phyloP scores from a whole-genome alignment of 35 echinoderm and acorn worm species.

The Acanthaster planci region DNA sequence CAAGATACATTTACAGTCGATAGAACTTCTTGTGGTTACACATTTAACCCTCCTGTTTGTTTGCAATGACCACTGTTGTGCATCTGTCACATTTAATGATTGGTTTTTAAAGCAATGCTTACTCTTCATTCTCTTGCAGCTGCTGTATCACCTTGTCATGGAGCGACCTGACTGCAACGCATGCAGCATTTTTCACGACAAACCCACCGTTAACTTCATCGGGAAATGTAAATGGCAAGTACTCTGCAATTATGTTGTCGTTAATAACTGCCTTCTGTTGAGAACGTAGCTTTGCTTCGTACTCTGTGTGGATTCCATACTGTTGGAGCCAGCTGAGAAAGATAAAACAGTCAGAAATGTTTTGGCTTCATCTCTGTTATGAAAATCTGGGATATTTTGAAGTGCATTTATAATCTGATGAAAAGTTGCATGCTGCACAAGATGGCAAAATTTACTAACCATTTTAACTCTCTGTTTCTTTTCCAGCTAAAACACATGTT shows the following conservation, averaged over 20 bases:
- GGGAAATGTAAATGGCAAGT: constrained; percentile 22
- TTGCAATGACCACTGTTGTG: not conserved
- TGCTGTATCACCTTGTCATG: constrained; percentile 27
- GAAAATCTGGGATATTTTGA: too few species aligned
- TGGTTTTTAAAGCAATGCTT: not conserved
- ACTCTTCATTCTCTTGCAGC: constrained; percentile 31
- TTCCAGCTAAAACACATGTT: not conserved
- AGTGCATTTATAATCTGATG: too few species aligned
- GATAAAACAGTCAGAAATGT: not conserved
- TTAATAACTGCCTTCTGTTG: constrained; percentile 32
- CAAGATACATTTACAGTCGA: not conserved
- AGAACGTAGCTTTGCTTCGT: not conserved
- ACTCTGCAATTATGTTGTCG: constrained; percentile 34
- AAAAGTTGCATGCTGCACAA: too few species aligned
- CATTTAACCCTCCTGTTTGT: too few species aligned
- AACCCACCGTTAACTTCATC: constrained; percentile 22
- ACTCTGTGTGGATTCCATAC: constrained; percentile 43
- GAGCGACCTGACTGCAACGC: constrained; percentile 28
- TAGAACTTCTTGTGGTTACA: not conserved
- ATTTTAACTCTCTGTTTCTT: constrained; percentile 19
- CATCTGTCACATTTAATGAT: constrained; percentile 7
- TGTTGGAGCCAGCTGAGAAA: constrained; percentile 18
- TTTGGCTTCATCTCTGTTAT: too few species aligned
- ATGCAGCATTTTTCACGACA: constrained; percentile 14
- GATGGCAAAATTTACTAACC: too few species aligned